These are phyloP conservation scores for Gymnobelideus leadbeateri DNA, from an alignment of 2,113 vertebrate genomes.

Conservation along the genomic window DNA sequence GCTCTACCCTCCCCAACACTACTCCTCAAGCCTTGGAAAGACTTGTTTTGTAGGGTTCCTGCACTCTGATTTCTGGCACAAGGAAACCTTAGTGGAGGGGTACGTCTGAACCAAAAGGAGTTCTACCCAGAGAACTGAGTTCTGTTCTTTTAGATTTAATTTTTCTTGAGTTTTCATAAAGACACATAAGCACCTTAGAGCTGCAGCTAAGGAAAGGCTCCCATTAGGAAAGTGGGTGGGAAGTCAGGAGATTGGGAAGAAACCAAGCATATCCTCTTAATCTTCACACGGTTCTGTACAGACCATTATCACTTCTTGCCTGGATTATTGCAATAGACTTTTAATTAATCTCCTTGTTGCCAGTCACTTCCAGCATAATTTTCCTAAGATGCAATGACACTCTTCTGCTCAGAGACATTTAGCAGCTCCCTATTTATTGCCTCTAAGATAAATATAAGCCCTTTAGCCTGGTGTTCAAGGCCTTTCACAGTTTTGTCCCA, in stretches of 20 bases:
- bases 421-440: background rate
- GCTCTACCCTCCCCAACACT: background rate
- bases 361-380: background rate
- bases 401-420: background rate
- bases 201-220: background rate
- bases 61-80: background rate
- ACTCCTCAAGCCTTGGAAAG: background rate
- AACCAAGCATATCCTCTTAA: background rate
- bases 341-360: background rate
- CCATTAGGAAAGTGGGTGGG: background rate
- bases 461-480: background rate
- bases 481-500: background rate
- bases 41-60: background rate
- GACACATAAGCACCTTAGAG: background rate
- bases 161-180: background rate
- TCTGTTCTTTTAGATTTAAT: background rate
- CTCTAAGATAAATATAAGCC: background rate
- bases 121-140: background rate
- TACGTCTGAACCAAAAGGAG: background rate
- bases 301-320: background rate
- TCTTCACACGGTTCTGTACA: background rate
- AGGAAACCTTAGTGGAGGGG: background rate
- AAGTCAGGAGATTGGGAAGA: background rate
- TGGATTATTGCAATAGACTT: background rate
- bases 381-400: background rate